Base-by-base conservation (phyloP, 2,888 invertebrate genomes). In the Pammene fasciana region DNA sequence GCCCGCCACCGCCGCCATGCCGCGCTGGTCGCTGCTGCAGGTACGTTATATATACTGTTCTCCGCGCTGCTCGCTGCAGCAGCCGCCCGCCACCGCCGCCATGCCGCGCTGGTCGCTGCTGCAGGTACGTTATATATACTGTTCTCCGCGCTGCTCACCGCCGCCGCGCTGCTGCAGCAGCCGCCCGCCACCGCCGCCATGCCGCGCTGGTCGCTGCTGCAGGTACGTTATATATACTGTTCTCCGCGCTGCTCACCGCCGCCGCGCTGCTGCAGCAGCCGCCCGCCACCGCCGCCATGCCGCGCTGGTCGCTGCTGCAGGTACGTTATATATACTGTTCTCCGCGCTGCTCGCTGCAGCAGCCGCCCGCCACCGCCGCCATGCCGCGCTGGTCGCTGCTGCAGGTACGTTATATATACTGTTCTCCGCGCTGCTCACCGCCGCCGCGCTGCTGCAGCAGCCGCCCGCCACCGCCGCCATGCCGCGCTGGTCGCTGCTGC, bases 111-210 rank as follows among this genome's bases (percentile, higher is more conserved):
- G 61, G 14, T 52, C 43, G 34, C 38, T 70, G 26, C 60, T 65
- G 41, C 59, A 65, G 71, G 66, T 57, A 46, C 16, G n/a, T n/a
- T n/a, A n/a, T n/a, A n/a, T n/a, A n/a, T n/a, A n/a, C 93, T 98
- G 79, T 99, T 98, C 91, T 98, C 98, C 0, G 96, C 97, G 76
- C 93, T 97, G 57, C 95, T 99, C 73, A 98, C 99, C 0, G 95
- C 96, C 4, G 95, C 97, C 70, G 96, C 98, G 13, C 93, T 99
- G 5, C 87, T 97, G 71, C 97, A 98, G 86, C 97, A 97, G 86
- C 96, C 96, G 86, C 96, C 96, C 45, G 95, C 74, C 57, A 76
- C 78, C 16, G 72, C 52, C 14, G 92, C n/a, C 3, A 13, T 11
- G 18, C 52, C 50, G 48, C 46, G 61, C 14, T 41, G 61, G 14